A percentile compares a stretch with the other conserved stretches of the same genome.
These are phyloP conservation scores for Lissonota sp. DNA, from an alignment of 2,888 invertebrate species.

Conservation along the genomic window DNA sequence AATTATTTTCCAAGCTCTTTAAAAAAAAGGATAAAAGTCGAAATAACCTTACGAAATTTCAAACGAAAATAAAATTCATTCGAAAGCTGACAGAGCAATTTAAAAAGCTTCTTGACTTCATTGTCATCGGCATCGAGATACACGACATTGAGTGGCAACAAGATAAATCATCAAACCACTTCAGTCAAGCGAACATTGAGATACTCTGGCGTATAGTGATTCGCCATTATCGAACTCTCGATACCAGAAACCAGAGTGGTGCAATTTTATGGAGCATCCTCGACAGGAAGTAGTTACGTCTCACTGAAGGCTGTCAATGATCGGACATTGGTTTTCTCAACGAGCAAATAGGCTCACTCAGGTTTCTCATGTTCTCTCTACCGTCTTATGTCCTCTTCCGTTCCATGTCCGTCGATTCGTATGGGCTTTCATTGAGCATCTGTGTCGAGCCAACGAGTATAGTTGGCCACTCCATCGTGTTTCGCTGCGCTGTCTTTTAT, in stretches of 20 bases:
- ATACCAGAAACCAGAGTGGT: background rate
- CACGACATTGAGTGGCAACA: too few species aligned
- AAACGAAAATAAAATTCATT: too few species aligned
- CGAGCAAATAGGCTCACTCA: slow-evolving; percentile 3
- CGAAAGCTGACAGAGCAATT: too few species aligned
- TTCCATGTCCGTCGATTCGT: background rate
- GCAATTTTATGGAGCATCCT: slow-evolving; percentile 27
- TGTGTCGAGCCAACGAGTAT: background rate
- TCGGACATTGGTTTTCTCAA: slow-evolving; percentile 16
- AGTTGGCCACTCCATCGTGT: background rate
- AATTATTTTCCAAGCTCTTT: background rate
- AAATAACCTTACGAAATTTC: too few species aligned
- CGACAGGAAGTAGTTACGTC: slow-evolving; percentile 40
- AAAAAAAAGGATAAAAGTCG: background rate
- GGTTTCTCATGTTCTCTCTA: slow-evolving; percentile 14
- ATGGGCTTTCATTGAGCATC: slow-evolving; percentile 29
- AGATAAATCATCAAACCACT: too few species aligned
- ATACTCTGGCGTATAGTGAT: too few species aligned
- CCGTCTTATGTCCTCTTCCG: background rate
- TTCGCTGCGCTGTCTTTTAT: too few species aligned
- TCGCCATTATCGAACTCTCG: too few species aligned
- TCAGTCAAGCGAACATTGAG: too few species aligned
- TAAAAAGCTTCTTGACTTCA: too few species aligned
- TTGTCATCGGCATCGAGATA: too few species aligned
- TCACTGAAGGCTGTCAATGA: slow-evolving; percentile 23